These are phyloP conservation scores for Carapus acus DNA, from an alignment of 2,797 vertebrate genomes.

Conservation along the genomic window DNA sequence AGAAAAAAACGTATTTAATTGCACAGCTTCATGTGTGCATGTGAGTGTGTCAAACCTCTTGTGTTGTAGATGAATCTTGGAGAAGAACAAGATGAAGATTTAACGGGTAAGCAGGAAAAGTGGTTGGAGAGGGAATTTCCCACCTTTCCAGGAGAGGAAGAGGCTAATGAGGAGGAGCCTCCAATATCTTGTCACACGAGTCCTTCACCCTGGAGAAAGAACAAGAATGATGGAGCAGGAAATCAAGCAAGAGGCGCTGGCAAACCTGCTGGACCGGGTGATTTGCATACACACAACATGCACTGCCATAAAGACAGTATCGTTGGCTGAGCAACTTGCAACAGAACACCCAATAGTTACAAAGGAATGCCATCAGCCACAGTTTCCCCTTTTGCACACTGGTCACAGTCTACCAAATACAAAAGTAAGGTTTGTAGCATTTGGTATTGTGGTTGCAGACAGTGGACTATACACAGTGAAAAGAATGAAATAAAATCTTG, in stretches of 20 bases:
- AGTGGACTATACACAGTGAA: too few species aligned
- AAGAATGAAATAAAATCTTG: too few species aligned
- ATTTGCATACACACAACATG: slow-evolving; percentile 2
- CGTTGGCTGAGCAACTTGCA: too few species aligned
- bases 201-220: slow-evolving; percentile 74
- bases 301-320: too few species aligned
- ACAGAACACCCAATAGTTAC: too few species aligned
- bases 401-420: too few species aligned
- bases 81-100: slow-evolving; percentile 34
- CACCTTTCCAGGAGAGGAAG: slow-evolving; percentile 60
- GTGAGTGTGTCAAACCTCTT: not conserved
- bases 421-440: too few species aligned
- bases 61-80: slow-evolving; percentile 50
- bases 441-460: too few species aligned
- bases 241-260: slow-evolving; percentile 3
- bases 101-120: slow-evolving; percentile 17
- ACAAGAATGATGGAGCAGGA: slow-evolving; percentile 17
- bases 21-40: too few species aligned
- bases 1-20: too few species aligned
- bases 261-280: slow-evolving; percentile 66
- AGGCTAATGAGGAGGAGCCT: slow-evolving; percentile 76
- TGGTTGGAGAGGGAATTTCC: slow-evolving; percentile 1
- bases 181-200: slow-evolving; percentile 77
- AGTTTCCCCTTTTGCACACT: too few species aligned
- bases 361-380: too few species aligned